Evolutionary conservation across 2,888 invertebrate species (phyloP).

Genomic region (Xiphydria camelus): DNA sequence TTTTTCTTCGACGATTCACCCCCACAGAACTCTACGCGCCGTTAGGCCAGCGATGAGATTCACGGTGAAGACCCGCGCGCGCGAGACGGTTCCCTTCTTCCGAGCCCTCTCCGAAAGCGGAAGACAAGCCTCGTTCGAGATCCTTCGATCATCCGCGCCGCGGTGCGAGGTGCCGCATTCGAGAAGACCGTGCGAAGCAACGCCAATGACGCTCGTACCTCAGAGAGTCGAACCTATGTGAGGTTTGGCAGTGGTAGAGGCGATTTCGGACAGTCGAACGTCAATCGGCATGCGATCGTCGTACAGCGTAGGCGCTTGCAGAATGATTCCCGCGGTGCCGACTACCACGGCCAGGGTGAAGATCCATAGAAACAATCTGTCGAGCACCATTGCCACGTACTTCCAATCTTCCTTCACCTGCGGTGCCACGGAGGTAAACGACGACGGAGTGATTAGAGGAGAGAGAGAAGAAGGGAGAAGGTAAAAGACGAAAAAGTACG

Average conservation of each 20-base stretch:
- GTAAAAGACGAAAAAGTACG: too few species aligned
- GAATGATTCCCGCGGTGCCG: conserved; percentile 91
- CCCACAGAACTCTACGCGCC: too few species aligned
- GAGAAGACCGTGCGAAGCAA: conserved; percentile 3
- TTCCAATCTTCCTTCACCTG: conserved; percentile 98
- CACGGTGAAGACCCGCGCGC: too few species aligned
- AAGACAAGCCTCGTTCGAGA: neutral
- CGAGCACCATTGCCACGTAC: conserved; percentile 97
- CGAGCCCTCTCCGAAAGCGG: too few species aligned
- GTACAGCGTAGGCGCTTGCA: conserved; percentile 93
- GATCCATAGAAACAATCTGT: conserved; percentile 95
- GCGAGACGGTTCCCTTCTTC: too few species aligned
- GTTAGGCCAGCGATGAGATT: too few species aligned
- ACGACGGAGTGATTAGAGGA: too few species aligned
- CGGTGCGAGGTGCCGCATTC: neutral
- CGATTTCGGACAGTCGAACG: conserved; percentile 86
- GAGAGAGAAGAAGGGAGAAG: too few species aligned
- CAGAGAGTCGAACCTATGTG: conserved; percentile 62
- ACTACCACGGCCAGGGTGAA: conserved; percentile 94
- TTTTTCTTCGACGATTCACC: too few species aligned
- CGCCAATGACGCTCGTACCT: conserved; percentile 35
- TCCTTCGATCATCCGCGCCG: neutral
- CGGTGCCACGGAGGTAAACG: too few species aligned
- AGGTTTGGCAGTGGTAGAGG: conserved; percentile 85
- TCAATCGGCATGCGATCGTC: conserved; percentile 88